Base-by-base conservation (phyloP, 2,113 vertebrate genomes). In the Hydrolagus affinis region DNA sequence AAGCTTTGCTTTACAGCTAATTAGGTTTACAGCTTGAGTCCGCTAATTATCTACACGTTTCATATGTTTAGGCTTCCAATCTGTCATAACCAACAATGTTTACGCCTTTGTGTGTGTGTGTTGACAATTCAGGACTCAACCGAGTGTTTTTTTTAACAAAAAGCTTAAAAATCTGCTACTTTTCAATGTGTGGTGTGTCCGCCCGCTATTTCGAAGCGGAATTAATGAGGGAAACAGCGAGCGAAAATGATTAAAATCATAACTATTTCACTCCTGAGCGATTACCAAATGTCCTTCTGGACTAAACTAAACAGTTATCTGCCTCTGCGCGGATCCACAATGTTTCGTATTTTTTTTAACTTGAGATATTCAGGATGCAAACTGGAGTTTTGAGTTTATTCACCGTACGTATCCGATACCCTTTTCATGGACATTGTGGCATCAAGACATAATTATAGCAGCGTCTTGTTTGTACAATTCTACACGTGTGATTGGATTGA, bases 1-100 rank as follows among this genome's bases (percentile, higher is more conserved):
- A 59, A 32, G 21, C 57, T 12, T 62, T 80, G 28, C 59, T 23
- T 83, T 83, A 19, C 66, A 83, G 25, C 66, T 83, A 66, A 83
- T 83, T 32, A 83, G 19, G 15, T 17, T 30, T 83, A 75, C 73
- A 66, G 60, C 62, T 83, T 83, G 62, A 83, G 66, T 66, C 59
- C 60, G 66, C 62, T 32, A 66, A 83, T 83, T 68, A 83, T 30
- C 78, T 83, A 62, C 62, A 32, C 19, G 76, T 60, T 62, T 10
- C 76, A 80, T 60, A 64, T 83, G 78, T 28, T n/a, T 80, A 64
- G 77, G 64, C 77, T 9, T 64, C 77, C 23, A 80, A 80, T 25
- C 77, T 66, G 23, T 25, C 77, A 30, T 80, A 28, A 17, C 28
- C 59, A 60, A 80, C 59, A 80, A 80, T 28, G 77, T 25, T 80